phyloP scores from a whole-genome alignment of 1,140 invertebrate genomes.

The Lucilia cuprina region DNA sequence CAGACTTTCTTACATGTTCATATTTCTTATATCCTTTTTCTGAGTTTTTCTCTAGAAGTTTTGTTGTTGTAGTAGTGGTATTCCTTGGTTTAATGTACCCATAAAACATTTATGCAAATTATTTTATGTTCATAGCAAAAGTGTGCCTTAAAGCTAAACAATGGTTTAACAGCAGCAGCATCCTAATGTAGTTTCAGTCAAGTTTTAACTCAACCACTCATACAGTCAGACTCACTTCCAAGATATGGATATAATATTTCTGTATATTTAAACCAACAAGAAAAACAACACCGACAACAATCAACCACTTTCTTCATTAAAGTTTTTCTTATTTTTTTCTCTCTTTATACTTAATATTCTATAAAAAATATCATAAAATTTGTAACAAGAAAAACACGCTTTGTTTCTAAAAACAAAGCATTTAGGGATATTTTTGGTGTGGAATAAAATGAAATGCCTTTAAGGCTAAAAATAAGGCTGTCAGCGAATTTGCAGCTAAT shows the following conservation, averaged over 20 bases:
- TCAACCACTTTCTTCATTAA: not conserved
- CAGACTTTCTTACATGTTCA: too few species aligned
- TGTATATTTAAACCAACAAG: not conserved
- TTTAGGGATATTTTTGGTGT: not conserved
- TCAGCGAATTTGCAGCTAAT: conserved; percentile 30
- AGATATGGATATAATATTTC: not conserved
- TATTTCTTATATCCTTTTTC: not conserved
- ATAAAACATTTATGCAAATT: conserved; percentile 35
- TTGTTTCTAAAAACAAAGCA: not conserved
- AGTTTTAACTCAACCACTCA: not conserved
- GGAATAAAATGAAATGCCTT: conserved; percentile 21
- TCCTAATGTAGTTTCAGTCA: not conserved
- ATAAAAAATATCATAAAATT: not conserved
- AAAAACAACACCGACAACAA: not conserved
- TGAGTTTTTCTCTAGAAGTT: not conserved
- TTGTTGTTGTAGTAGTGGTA: not conserved
- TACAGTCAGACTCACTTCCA: not conserved
- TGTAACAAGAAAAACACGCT: not conserved
- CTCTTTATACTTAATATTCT: not conserved
- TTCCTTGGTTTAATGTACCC: not conserved
- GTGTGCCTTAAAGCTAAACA: conserved; percentile 30
- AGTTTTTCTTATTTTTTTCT: not conserved
- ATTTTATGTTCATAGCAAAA: conserved; percentile 23
- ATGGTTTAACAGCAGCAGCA: not conserved
- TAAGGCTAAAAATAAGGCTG: conserved; percentile 28